Percentiles rank a stretch among this genome's conserved stretches.
Conservation (phyloP, 1,140 invertebrate genomes). For the Thaumatotibia leucotreta region DNA sequence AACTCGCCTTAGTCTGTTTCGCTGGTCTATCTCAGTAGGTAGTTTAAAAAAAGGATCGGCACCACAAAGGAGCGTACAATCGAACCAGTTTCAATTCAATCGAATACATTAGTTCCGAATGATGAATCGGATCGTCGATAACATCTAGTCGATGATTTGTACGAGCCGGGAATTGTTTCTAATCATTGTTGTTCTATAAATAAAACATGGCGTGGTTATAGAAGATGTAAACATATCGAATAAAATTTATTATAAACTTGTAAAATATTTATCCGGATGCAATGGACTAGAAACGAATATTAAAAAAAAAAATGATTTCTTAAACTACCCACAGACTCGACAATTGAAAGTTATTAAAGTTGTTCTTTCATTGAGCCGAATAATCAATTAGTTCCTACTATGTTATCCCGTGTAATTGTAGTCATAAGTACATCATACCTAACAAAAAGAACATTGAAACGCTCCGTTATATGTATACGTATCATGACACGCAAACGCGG, state of each 20-base stretch:
- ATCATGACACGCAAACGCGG: neutral
- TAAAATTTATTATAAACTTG: neutral
- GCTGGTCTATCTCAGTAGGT: neutral
- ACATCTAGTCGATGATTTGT: constrained; percentile 31
- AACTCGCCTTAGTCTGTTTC: neutral
- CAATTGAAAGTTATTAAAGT: no score
- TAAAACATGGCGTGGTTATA: neutral
- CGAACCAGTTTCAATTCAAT: constrained; percentile 28
- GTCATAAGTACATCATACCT: neutral
- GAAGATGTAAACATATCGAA: neutral
- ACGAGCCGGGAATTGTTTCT: constrained; percentile 5
- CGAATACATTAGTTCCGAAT: constrained; percentile 35
- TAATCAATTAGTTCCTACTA: no score
- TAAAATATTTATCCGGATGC: neutral
- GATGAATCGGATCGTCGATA: constrained; percentile 32
- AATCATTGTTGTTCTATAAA: constrained; percentile 9
- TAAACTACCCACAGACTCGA: no score
- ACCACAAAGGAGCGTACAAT: constrained; percentile 16
- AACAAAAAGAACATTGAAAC: neutral
- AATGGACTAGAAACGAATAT: no score
- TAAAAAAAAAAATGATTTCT: no score
- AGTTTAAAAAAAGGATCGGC: constrained; percentile 15
- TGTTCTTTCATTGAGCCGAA: no score
- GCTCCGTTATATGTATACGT: neutral
- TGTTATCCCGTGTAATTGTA: no score